phyloP scores from a whole-genome alignment of 2,888 invertebrate species.

The Chironomus tentans region DNA sequence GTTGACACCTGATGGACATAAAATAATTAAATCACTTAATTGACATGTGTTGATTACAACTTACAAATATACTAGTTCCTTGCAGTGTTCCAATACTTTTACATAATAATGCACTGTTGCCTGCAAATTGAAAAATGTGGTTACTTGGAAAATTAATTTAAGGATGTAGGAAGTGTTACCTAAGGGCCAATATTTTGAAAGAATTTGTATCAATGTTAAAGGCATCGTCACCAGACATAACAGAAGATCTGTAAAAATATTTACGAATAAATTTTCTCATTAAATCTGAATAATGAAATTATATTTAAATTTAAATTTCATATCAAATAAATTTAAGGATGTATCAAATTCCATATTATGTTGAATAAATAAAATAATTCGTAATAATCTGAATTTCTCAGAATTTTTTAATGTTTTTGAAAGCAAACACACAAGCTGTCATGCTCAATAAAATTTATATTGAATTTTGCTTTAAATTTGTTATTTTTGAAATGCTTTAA shows the following conservation, averaged over 20 bases:
- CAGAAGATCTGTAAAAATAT: constrained; percentile 52
- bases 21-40: not conserved
- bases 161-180: constrained; percentile 44
- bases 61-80: constrained; percentile 81
- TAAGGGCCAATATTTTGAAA: constrained; percentile 78
- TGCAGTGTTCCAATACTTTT: constrained; percentile 80
- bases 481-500: too few relatives aligned
- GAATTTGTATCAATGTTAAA: constrained; percentile 75
- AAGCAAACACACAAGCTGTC: too few relatives aligned
- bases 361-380: too few relatives aligned
- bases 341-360: too few relatives aligned
- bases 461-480: too few relatives aligned
- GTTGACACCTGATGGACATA: constrained; percentile 49
- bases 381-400: too few relatives aligned
- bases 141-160: not conserved
- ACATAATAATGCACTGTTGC: constrained; percentile 63
- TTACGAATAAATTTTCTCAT: too few relatives aligned
- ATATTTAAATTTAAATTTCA: too few relatives aligned
- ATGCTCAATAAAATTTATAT: too few relatives aligned
- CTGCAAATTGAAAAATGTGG: not conserved
- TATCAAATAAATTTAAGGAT: too few relatives aligned
- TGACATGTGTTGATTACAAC: not conserved
- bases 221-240: constrained; percentile 87
- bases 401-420: too few relatives aligned
- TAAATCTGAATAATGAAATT: too few relatives aligned